phyloP scores from a whole-genome alignment of 2,113 vertebrate genomes.

The Archilochus colubris region DNA sequence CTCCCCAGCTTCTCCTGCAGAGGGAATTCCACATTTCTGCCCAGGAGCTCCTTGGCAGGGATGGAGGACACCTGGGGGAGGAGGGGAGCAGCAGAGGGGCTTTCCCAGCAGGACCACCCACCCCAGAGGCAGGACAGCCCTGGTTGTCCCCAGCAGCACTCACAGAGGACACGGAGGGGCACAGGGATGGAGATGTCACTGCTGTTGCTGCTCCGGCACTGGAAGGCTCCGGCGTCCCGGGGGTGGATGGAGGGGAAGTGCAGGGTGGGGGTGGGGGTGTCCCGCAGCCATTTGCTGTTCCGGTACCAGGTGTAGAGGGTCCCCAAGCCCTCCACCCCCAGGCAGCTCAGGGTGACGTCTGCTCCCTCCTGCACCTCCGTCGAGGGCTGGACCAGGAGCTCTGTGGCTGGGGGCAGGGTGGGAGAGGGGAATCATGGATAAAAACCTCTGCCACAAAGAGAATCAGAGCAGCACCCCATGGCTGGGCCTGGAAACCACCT shows the following conservation, averaged over 20 bases:
- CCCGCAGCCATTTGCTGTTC: slow-evolving; percentile 15
- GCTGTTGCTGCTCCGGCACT: slow-evolving; percentile 32
- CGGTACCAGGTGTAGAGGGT: slow-evolving; percentile 71
- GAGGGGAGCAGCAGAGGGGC: not conserved
- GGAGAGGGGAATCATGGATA: not conserved
- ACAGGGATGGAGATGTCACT: not conserved
- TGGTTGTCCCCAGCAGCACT: not conserved
- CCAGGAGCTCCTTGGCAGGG: rapidly evolving
- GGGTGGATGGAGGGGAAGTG: not conserved
- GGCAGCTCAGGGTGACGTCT: slow-evolving; percentile 67
- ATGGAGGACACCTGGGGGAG: rapidly evolving
- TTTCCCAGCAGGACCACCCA: not conserved
- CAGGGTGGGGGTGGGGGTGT: not conserved
- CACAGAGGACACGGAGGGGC: slow-evolving; percentile 69
- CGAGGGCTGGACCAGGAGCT: slow-evolving; percentile 66
- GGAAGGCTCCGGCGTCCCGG: slow-evolving; percentile 61
- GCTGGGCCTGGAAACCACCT: no score
- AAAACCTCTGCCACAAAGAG: not conserved
- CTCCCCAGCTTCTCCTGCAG: rapidly evolving
- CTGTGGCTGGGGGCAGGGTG: not conserved
- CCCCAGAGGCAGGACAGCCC: not conserved
- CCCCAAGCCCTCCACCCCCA: not conserved
- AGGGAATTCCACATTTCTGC: rapidly evolving
- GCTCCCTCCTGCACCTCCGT: slow-evolving; percentile 65
- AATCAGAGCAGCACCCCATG: no score